Evolutionary conservation across 37 sponge, comb jelly and placozoan genomes (phyloP), one percentile per base, ranked within the genome.

Genomic region (Corticium candelabrum): DNA sequence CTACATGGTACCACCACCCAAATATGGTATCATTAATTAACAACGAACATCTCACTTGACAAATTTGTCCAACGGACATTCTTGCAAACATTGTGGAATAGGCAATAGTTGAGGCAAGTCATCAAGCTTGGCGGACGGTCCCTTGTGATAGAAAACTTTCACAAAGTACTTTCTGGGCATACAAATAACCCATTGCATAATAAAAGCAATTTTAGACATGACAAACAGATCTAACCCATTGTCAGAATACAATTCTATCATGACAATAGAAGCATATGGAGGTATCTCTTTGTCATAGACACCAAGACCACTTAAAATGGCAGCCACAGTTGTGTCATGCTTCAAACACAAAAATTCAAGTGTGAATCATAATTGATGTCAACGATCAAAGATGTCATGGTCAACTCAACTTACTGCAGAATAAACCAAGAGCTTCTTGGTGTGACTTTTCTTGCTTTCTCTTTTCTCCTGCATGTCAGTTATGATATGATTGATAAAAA

Each of bases 261-360:
- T 29, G 35, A 70, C 36, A 34, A 4, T 29, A 5, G 73, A 70
- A 29, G 73, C 73, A 15, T 70, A 70, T 5, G 73, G 73, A 29
- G 73, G 73, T 32, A 21, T 50, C 35, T 70, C 36, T 34, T 5
- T 5, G 73, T 34, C 31, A 4, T 15, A 70, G 35, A 70, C 5
- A 15, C 31, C 73, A 7, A 70, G 36, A 29, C 35, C 73, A 29
- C 21, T 4, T 34, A 70, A 32, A 15, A 70, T 5, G 4, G 35
- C 73, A 15, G 73, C 31, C 5, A 70, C 73, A 70, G 73, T 70
- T 4, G 73, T 70, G 36, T 70, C 73, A 15, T 70, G 73, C 73
- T 70, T 4, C 33, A 32, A 4, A 30, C 36, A 70, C 35, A 70
- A 29, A 70, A 29, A 30, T 29, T 30, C 21, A 32, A 7, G 33